A percentile compares a stretch with the other conserved stretches of the same genome.
phyloP scores from a whole-genome alignment of 2,888 invertebrate species.

The Cylindroiulus punctatus region DNA sequence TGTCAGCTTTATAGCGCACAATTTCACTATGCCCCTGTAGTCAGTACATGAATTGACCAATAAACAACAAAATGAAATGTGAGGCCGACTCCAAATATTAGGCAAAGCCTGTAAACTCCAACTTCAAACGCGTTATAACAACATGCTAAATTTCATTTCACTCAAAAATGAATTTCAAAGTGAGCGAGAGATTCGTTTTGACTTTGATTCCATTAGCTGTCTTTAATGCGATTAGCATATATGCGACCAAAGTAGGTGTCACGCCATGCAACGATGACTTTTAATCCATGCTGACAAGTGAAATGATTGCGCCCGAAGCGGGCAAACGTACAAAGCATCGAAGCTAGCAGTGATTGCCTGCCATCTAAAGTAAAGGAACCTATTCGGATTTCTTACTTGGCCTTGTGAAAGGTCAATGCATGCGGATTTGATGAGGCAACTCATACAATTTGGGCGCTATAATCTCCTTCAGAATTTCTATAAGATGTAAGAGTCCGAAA shows the following conservation, averaged over 20 bases:
- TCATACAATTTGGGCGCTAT: too few relatives aligned
- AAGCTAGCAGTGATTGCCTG: neutral
- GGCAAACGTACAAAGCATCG: neutral
- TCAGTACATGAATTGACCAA: too few relatives aligned
- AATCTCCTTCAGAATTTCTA: too few relatives aligned
- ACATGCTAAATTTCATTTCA: neutral
- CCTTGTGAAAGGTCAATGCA: neutral
- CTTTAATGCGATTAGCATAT: neutral
- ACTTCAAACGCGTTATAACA: neutral
- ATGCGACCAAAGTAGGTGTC: neutral
- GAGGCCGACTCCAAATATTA: neutral
- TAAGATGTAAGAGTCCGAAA: too few relatives aligned
- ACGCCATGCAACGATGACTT: neutral
- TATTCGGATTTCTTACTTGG: too few relatives aligned
- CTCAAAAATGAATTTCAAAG: neutral
- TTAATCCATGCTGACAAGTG: neutral
- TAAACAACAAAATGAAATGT: neutral
- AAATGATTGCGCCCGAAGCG: neutral
- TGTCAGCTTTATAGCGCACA: too few relatives aligned
- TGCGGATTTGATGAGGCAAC: neutral
- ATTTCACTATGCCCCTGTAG: too few relatives aligned
- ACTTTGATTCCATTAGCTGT: conserved; percentile 2
- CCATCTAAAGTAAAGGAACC: too few relatives aligned
- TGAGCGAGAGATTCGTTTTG: neutral
- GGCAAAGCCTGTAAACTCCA: neutral